Percentiles rank a stretch among this genome's conserved stretches.
Evolutionary conservation across 2,113 vertebrate genomes (phyloP).

Genomic region (Takifugu flavidus): DNA sequence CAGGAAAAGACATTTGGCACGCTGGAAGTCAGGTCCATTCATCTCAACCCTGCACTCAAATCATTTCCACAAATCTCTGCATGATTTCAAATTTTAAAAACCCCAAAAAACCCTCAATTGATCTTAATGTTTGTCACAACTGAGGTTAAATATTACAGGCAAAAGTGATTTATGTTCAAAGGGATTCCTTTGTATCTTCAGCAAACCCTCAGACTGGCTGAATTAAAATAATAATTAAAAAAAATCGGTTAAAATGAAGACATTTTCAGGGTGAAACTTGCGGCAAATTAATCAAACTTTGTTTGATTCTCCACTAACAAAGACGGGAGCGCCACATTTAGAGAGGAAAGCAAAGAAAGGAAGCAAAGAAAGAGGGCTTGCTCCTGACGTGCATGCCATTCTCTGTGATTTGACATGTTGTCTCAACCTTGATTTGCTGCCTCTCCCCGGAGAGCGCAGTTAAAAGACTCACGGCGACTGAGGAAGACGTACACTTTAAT

Average conservation of each 20-base stretch:
- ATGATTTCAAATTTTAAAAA: conserved; percentile 10
- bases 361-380: conserved; percentile 18
- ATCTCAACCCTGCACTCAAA: conserved; percentile 28
- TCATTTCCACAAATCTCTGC: conserved; percentile 12
- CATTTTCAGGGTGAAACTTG: conserved; percentile 15
- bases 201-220: too few relatives aligned
- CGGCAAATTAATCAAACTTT: conserved; percentile 36
- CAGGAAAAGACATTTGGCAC: conserved; percentile 30
- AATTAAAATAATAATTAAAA: conserved; percentile 4
- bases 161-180: too few relatives aligned
- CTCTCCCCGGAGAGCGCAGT: conserved; percentile 64
- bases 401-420: conserved; percentile 69
- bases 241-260: conserved; percentile 3
- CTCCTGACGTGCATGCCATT: conserved; percentile 53
- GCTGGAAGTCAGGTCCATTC: conserved; percentile 33
- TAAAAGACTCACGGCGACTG: conserved; percentile 70
- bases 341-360: conserved; percentile 1
- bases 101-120: too few relatives aligned
- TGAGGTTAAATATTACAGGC: too few relatives aligned
- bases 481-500: conserved; percentile 74
- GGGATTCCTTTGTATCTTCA: too few relatives aligned
- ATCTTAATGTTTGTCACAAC: too few relatives aligned
- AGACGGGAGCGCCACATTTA: conserved; percentile 28
- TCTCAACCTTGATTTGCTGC: conserved; percentile 73
- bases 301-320: conserved; percentile 7